A percentile compares a stretch with the other conserved stretches of the same genome.
phyloP scores from a whole-genome alignment of 2,113 vertebrate species.

The Mustela lutreola region DNA sequence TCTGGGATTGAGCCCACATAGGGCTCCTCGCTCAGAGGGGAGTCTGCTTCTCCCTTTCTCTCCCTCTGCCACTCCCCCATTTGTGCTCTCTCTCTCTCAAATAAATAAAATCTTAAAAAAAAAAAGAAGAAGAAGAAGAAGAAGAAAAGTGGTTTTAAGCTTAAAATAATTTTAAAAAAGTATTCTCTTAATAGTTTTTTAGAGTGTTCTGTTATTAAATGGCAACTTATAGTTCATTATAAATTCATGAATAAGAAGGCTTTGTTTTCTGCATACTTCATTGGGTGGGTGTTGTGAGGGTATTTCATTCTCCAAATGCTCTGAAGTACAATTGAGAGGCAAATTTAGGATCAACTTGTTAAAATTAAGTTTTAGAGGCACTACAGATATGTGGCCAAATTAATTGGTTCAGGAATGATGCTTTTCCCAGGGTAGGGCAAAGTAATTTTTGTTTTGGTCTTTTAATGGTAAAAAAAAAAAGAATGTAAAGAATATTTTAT shows the following conservation, averaged over 20 bases:
- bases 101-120: no score
- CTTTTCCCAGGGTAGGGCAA: neutral
- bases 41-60: no score
- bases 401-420: neutral
- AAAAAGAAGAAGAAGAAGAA: no score
- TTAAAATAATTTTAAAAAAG: neutral
- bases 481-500: constrained; percentile 36
- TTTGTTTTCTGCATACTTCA: constrained; percentile 57
- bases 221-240: constrained; percentile 3
- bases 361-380: constrained; percentile 33
- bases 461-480: neutral
- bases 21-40: no score
- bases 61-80: no score
- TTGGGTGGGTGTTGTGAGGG: constrained; percentile 35
- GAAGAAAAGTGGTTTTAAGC: no score
- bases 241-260: constrained; percentile 23
- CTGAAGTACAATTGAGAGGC: constrained; percentile 42
- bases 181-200: neutral
- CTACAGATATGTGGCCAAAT: neutral
- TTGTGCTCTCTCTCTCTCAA: no score
- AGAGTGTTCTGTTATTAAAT: constrained; percentile 13
- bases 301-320: constrained; percentile 58
- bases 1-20: no score
- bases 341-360: neutral
- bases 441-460: constrained; percentile 33